Conservation (phyloP, 2,888 invertebrate genomes). For the Drosophila basisetae region DNA sequence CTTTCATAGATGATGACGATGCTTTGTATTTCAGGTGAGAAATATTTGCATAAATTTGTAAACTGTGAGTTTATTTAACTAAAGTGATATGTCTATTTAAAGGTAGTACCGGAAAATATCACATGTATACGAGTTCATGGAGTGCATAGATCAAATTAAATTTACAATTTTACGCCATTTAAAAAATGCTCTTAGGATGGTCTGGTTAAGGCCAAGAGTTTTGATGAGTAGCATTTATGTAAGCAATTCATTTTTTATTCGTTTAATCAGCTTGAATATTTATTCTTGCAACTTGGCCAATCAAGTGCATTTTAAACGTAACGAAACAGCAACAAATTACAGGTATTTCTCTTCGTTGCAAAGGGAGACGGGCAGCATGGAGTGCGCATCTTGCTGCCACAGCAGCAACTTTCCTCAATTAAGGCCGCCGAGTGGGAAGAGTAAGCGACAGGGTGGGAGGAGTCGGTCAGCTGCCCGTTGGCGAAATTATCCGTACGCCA, state of each 20-base stretch:
- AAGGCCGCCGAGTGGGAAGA: conserved; percentile 51
- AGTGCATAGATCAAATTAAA: not conserved
- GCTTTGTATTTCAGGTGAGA: not conserved
- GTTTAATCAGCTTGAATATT: conserved; percentile 15
- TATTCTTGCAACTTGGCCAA: conserved; percentile 33
- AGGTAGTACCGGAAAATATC: not conserved
- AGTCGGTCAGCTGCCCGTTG: conserved; percentile 51
- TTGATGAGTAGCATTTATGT: conserved; percentile 1
- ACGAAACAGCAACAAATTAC: conserved; percentile 66
- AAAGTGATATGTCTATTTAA: not conserved
- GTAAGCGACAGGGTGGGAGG: conserved; percentile 13
- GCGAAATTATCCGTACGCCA: conserved; percentile 77
- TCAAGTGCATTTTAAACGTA: conserved; percentile 66
- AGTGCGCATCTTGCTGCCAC: conserved; percentile 37
- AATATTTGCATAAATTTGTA: not conserved
- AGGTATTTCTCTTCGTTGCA: conserved; percentile 38
- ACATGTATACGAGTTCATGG: not conserved
- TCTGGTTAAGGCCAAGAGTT: not conserved
- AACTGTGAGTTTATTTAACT: not conserved
- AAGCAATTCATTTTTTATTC: not conserved
- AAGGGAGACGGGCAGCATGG: conserved; percentile 23
- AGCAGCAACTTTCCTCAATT: conserved; percentile 77
- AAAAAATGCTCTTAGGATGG: not conserved
- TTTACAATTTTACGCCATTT: not conserved
- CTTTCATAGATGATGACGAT: not conserved